Evolutionary conservation across 2,888 invertebrate species (phyloP), one percentile per base, ranked within the genome.

Genomic region (Cryptus viduatorius): DNA sequence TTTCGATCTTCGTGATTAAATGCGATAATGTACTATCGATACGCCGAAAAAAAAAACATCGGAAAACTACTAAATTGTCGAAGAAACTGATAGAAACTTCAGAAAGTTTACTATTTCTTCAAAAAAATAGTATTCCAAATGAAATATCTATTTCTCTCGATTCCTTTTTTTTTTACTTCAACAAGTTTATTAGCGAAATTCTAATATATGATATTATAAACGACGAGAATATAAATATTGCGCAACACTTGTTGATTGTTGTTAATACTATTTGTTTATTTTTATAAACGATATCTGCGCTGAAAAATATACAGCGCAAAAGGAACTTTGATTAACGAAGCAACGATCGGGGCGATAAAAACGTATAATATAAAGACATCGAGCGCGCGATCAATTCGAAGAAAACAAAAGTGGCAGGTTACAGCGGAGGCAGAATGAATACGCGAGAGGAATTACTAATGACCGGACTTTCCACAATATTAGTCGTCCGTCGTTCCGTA

Each of bases 371-470:
- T 31, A 14, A 10, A 4, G n/a, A 56, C 12, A 56, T 42, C 53
- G 56, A 46, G 10, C 24, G 67, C 3, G 31, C 46, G 42, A 50
- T 31, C 8, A 31, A 10, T 29, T 31, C 29, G n/a, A 14, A 29
- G 48, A 16, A 31, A 16, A 65, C 50, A 68, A 48, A 72, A 78
- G 19, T 48, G n/a, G 24, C 10, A 29, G 12, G 19, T 10, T 12
- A 44, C 10, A 48, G 65, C 42, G 53, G 65, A 56, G 42, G 61
- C 64, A 46, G 73, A 37, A 50, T 42, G 75, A 44, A 65, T 3
- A 48, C 61, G 1, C 46, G 29, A n/a, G 50, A 79, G 75, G 75
- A 78, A 82, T 79, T 79, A 82, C 79, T 82, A 46, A 84, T 79
- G 75, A 76, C 73, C 73, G 53, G 68, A 44, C 56, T 76, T 83